A percentile compares a stretch with the other conserved stretches of the same genome.
phyloP scores from a whole-genome alignment of 2,113 vertebrate species.

The Propithecus coquereli region DNA sequence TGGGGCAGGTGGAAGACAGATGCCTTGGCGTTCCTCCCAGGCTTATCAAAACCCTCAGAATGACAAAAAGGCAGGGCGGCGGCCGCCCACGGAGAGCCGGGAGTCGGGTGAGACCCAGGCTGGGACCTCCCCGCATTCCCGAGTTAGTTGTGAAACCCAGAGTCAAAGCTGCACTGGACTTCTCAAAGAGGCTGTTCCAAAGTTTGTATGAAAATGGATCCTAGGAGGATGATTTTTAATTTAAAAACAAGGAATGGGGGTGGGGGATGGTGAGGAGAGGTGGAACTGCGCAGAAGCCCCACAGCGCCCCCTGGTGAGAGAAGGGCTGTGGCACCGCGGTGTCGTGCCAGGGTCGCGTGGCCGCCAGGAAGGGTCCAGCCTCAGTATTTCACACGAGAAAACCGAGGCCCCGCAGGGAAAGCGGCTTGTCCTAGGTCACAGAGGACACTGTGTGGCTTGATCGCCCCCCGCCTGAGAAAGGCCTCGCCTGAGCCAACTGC shows the following conservation, averaged over 20 bases:
- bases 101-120: not conserved
- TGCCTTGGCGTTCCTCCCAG: no score
- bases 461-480: not conserved
- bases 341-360: accelerated
- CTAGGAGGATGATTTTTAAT: not conserved
- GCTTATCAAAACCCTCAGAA: not conserved
- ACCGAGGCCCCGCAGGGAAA: accelerated
- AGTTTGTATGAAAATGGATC: not conserved
- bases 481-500: not conserved
- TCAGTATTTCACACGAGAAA: not conserved
- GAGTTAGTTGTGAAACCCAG: not conserved
- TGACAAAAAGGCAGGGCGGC: no score
- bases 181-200: not conserved
- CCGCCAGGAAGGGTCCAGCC: not conserved
- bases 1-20: not conserved
- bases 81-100: no score
- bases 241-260: not conserved
- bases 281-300: conserved; percentile 50
- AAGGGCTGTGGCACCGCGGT: not conserved
- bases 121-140: not conserved
- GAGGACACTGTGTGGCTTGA: not conserved
- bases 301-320: conserved; percentile 76
- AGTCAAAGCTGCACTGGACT: not conserved
- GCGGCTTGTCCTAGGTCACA: not conserved
- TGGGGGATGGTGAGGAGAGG: not conserved